Conservation (phyloP, 2,888 invertebrate genomes). For the Drosophila stalkeri region DNA sequence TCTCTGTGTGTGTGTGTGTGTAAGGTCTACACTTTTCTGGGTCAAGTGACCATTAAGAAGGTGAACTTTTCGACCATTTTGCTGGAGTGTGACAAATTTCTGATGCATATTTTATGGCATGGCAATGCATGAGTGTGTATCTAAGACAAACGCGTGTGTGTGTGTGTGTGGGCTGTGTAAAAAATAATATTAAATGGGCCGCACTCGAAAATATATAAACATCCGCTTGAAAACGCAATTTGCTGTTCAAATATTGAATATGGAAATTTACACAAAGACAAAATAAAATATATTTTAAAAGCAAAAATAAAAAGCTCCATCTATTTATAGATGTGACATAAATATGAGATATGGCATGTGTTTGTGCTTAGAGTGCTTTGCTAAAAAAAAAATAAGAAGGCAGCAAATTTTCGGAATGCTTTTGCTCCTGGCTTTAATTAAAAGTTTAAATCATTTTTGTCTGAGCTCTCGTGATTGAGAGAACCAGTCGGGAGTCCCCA, state of each 20-base stretch:
- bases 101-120: conserved; percentile 72
- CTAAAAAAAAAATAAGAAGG: neutral
- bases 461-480: neutral
- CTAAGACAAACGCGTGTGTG: conserved; percentile 12
- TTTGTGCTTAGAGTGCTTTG: neutral
- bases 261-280: conserved; percentile 35
- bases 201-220: conserved; percentile 35
- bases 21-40: conserved; percentile 50
- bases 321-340: neutral
- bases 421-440: neutral
- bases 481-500: neutral
- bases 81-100: conserved; percentile 73
- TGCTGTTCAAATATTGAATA: conserved; percentile 65
- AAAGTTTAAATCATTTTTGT: neutral
- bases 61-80: conserved; percentile 67
- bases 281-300: neutral
- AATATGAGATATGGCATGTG: neutral
- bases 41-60: conserved; percentile 77
- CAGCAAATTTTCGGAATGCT: neutral
- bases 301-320: neutral
- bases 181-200: conserved; percentile 26
- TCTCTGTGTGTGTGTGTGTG: conserved; percentile 9
- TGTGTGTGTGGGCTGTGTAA: conserved; percentile 15
- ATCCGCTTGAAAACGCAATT: conserved; percentile 58
- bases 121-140: conserved; percentile 19